phyloP scores from a whole-genome alignment of 2,113 vertebrate species.

The pig (Sus scrofa) region T2T-Sscrofa CM000819.6:18889001-18889500 shows the following conservation, averaged over 20 bases:
- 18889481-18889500: not conserved
- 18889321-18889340: constrained; percentile 49
- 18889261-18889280: not conserved
- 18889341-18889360: constrained; percentile 37
- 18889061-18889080: not conserved
- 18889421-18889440: not conserved
- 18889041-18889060: rapidly evolving
- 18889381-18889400: not conserved
- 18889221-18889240: not conserved
- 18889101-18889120: not conserved
- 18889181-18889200: no score
- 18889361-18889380: not conserved
- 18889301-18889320: constrained; percentile 55
- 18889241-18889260: not conserved
- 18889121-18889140: not conserved
- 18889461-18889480: constrained; percentile 26
- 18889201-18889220: not conserved
- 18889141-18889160: not conserved
- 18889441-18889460: not conserved
- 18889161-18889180: not conserved
- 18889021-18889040: not conserved
- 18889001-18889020: no score
- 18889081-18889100: not conserved
- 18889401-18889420: not conserved
- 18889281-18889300: constrained; percentile 29